Conservation (phyloP, 2,797 vertebrate genomes). For the Leptodactylus fallax region DNA sequence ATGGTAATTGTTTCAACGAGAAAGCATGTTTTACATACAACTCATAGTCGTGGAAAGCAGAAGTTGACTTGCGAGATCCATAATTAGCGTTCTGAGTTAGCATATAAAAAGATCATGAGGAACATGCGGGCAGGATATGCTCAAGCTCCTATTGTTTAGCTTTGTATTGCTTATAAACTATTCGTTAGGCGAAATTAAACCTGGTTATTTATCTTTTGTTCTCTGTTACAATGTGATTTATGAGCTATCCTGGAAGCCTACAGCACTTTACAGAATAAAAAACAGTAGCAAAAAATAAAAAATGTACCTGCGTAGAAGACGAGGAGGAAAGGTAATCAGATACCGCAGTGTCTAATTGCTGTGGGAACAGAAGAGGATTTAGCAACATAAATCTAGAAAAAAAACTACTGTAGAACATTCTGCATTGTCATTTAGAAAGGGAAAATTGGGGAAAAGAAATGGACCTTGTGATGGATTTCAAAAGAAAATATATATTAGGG, state of each 20-base stretch:
- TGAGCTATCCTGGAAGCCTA: slow-evolving; percentile 70
- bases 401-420: slow-evolving; percentile 8
- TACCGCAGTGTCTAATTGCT: slow-evolving; percentile 42
- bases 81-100: slow-evolving; percentile 82
- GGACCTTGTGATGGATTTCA: not conserved
- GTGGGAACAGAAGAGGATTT: slow-evolving; percentile 45
- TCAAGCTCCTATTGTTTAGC: slow-evolving; percentile 67
- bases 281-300: slow-evolving; percentile 57
- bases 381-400: slow-evolving; percentile 37
- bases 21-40: slow-evolving; percentile 81
- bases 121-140: slow-evolving; percentile 69
- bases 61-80: slow-evolving; percentile 80
- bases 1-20: slow-evolving; percentile 86
- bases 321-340: slow-evolving; percentile 55
- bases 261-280: slow-evolving; percentile 66
- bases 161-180: slow-evolving; percentile 72
- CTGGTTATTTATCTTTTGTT: slow-evolving; percentile 74
- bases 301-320: slow-evolving; percentile 67
- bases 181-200: slow-evolving; percentile 76
- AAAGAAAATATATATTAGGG: not conserved
- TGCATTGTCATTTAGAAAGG: slow-evolving; percentile 29
- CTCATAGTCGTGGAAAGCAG: slow-evolving; percentile 80
- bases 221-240: slow-evolving; percentile 71
- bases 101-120: slow-evolving; percentile 75
- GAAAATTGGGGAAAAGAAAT: slow-evolving; percentile 4